Evolutionary conservation across 2,113 vertebrate genomes (phyloP).

Genomic region (Galeopterus variegatus): DNA sequence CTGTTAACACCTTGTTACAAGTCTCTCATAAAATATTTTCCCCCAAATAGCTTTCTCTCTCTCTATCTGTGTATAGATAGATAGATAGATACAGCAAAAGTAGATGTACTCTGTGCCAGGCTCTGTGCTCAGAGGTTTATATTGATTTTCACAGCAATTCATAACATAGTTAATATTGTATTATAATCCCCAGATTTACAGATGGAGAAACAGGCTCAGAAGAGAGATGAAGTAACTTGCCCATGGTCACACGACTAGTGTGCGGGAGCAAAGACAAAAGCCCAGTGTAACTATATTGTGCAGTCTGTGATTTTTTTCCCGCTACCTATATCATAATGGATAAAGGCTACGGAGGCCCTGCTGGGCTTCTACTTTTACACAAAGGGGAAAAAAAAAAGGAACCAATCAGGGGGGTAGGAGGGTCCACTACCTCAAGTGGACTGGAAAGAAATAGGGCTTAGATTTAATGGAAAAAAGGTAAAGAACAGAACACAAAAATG

Average conservation of each 20-base stretch:
- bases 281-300: not conserved
- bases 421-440: not conserved
- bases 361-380: not conserved
- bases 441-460: not conserved
- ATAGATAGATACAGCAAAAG: not conserved
- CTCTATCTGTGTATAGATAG: not conserved
- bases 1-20: conserved; percentile 5
- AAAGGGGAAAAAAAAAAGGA: not conserved
- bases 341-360: not conserved
- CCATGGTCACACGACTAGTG: not conserved
- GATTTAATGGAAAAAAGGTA: not conserved
- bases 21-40: not conserved
- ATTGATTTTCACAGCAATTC: not conserved
- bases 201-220: conserved; percentile 23
- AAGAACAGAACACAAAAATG: conserved; percentile 44
- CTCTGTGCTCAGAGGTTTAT: not conserved
- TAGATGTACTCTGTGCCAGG: not conserved
- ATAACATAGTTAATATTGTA: not conserved
- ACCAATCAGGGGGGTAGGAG: not conserved
- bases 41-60: not conserved
- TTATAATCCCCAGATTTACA: too few relatives aligned
- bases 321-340: not conserved
- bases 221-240: not conserved
- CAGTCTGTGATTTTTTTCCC: not conserved
- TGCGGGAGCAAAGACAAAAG: not conserved